Conservation (phyloP, 1,140 invertebrate genomes). For the Papilio aristodemus region DNA sequence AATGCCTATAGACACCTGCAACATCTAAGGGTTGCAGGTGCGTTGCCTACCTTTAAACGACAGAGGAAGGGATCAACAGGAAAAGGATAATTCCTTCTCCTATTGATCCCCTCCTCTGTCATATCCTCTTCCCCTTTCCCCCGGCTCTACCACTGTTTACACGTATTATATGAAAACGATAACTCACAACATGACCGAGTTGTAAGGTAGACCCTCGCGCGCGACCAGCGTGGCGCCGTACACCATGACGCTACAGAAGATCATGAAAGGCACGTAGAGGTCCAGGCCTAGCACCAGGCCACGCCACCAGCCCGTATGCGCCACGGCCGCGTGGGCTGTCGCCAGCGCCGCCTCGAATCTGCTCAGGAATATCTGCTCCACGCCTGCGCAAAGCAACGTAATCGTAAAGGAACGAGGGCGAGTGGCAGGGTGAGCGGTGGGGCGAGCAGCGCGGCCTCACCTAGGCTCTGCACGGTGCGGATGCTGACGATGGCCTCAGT, state of each 20-base stretch:
- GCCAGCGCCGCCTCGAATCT: conserved; percentile 81
- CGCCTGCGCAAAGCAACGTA: conserved; percentile 50
- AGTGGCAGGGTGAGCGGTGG: no score
- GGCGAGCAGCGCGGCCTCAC: no score
- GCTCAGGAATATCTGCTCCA: conserved; percentile 81
- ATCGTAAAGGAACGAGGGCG: not conserved
- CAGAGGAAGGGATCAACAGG: no score
- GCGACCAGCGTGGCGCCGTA: conserved; percentile 88
- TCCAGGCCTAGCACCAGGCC: conserved; percentile 87
- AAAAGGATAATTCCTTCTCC: no score
- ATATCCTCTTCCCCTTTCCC: no score
- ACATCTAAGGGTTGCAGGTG: no score
- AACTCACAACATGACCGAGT: conserved; percentile 87
- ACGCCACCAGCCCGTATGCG: conserved; percentile 84
- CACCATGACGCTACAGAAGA: conserved; percentile 86
- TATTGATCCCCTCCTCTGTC: no score
- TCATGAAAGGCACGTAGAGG: conserved; percentile 86
- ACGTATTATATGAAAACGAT: not conserved
- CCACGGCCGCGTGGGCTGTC: conserved; percentile 78
- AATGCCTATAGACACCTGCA: no score
- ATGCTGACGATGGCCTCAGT: conserved; percentile 90
- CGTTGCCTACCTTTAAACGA: no score
- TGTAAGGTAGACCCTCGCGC: conserved; percentile 83
- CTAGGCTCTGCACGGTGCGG: conserved; percentile 88
- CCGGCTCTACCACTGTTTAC: no score